These are phyloP conservation scores for Coenobita brevimanus DNA, from an alignment of 1,140 invertebrate genomes.

Conservation along the genomic window DNA sequence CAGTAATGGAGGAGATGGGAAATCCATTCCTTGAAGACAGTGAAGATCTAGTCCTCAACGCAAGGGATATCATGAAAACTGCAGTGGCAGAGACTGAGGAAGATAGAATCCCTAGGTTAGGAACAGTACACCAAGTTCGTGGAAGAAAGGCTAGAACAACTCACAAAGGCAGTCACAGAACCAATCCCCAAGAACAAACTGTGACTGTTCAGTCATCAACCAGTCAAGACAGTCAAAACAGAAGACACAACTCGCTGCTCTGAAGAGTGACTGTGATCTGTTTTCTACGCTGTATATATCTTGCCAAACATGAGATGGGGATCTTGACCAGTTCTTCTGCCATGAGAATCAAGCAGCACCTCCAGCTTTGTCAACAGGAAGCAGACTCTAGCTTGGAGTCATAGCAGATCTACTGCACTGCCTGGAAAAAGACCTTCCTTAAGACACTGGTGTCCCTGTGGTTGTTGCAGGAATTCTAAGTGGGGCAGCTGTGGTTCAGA, in stretches of 20 bases:
- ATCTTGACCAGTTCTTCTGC: neutral
- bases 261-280: slow-evolving; percentile 6
- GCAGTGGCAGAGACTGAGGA: slow-evolving; percentile 16
- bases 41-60: neutral
- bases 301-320: slow-evolving; percentile 4
- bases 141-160: neutral
- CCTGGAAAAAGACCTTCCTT: no score
- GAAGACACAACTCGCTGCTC: neutral
- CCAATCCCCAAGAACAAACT: neutral
- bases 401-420: no score
- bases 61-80: neutral
- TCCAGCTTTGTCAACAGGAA: neutral
- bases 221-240: slow-evolving; percentile 21
- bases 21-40: slow-evolving; percentile 16
- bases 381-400: no score
- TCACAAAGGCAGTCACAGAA: no score
- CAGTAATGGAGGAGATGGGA: neutral
- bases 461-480: no score
- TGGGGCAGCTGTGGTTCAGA: no score
- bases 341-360: slow-evolving; percentile 13
- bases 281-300: neutral
- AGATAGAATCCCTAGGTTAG: neutral
- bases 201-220: neutral
- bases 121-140: neutral
- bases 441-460: no score